Conservation (phyloP, 2,888 invertebrate species). For the Aphrophora alni region DNA sequence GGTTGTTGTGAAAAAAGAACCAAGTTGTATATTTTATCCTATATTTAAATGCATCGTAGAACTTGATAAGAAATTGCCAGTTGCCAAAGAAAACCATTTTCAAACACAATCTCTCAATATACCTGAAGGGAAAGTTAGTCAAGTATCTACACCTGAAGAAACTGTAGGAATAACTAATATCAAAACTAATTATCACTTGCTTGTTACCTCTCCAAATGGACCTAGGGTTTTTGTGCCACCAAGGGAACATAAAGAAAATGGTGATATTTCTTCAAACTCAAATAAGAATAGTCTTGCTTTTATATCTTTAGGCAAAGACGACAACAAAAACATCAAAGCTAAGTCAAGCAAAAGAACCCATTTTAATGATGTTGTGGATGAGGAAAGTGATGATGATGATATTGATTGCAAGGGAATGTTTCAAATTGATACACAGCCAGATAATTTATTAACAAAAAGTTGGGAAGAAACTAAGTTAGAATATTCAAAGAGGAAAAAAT, state of each 20-base stretch:
- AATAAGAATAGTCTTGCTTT: neutral
- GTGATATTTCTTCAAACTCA: too few species aligned
- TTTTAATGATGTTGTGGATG: neutral
- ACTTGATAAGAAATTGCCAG: neutral
- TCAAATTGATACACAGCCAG: neutral
- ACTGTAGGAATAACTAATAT: neutral
- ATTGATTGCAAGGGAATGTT: neutral
- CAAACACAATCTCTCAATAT: neutral
- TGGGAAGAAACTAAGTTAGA: neutral
- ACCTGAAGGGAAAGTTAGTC: neutral
- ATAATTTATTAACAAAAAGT: neutral
- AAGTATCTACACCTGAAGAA: neutral
- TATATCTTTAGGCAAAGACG: neutral
- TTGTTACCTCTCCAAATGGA: neutral
- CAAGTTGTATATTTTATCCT: neutral
- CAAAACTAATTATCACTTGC: neutral
- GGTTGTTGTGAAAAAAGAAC: neutral
- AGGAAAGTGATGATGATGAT: neutral
- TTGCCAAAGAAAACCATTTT: neutral
- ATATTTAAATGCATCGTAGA: neutral
- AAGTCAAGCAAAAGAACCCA: neutral
- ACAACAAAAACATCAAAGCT: neutral
- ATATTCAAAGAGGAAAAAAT: neutral
- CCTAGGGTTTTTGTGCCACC: neutral
- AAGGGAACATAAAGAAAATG: neutral